Evolutionary conservation across 2,888 invertebrate species (phyloP).

Genomic region (Liodrosophila aerea): DNA sequence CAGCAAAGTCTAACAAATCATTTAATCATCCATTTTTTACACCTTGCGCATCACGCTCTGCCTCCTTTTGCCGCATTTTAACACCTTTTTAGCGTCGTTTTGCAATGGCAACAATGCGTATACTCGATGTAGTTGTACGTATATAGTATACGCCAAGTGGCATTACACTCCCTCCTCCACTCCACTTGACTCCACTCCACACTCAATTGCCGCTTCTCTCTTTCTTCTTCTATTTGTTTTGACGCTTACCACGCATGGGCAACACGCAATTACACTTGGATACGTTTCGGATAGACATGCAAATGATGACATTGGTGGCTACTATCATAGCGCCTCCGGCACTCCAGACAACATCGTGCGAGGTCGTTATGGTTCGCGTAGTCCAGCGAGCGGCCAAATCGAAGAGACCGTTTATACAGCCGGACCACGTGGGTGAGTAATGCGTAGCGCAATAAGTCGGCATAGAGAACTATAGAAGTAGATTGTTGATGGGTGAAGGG

Average conservation of each 20-base stretch:
- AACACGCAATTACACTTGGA: slow-evolving; percentile 55
- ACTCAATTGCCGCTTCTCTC: slow-evolving; percentile 12
- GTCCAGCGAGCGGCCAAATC: slow-evolving; percentile 87
- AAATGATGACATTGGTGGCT: slow-evolving; percentile 87
- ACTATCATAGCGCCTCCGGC: slow-evolving; percentile 86
- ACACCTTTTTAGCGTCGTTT: slow-evolving; percentile 66
- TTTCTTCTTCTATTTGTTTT: slow-evolving; percentile 4
- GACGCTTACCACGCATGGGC: slow-evolving; percentile 41
- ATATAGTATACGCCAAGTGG: slow-evolving; percentile 38
- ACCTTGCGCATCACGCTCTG: slow-evolving; percentile 42
- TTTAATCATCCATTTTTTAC: slow-evolving; percentile 32
- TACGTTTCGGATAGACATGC: slow-evolving; percentile 76
- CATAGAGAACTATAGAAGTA: no score
- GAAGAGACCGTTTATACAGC: slow-evolving; percentile 89
- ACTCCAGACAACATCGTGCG: slow-evolving; percentile 87
- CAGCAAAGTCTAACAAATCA: slow-evolving; percentile 39
- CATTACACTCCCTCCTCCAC: slow-evolving; percentile 1
- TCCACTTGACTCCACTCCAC: neutral
- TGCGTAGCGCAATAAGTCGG: neutral
- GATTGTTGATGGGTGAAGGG: neutral
- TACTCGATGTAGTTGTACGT: slow-evolving; percentile 23
- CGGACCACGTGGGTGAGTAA: slow-evolving; percentile 87
- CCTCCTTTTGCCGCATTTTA: slow-evolving; percentile 40
- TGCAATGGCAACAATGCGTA: slow-evolving; percentile 56
- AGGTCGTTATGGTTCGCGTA: slow-evolving; percentile 88